These are phyloP conservation scores for Orycteropus afer DNA, from an alignment of 2,113 vertebrate species.

Conservation along the genomic window DNA sequence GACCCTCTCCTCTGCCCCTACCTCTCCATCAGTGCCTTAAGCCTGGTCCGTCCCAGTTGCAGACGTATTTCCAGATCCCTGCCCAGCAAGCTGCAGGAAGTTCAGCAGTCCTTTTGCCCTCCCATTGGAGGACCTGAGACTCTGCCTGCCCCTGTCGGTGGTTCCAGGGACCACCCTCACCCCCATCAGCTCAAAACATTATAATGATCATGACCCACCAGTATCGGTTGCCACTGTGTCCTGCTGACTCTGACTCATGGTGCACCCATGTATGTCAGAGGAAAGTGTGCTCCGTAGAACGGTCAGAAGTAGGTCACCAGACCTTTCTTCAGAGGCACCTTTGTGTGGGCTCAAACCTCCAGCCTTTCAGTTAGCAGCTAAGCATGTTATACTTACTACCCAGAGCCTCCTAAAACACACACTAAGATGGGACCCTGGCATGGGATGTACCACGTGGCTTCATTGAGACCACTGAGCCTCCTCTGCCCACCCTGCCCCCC, in stretches of 20 bases:
- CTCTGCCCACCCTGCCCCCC: neutral
- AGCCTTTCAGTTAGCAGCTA: neutral
- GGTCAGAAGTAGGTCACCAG: neutral
- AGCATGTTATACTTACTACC: neutral
- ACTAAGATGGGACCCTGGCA: neutral
- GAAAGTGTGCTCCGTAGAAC: neutral
- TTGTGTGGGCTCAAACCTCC: neutral
- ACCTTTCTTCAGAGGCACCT: neutral
- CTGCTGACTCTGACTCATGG: neutral
- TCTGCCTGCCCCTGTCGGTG: neutral
- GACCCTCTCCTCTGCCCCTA: neutral
- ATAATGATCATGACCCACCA: neutral
- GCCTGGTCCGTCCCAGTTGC: neutral
- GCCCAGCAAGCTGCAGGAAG: neutral
- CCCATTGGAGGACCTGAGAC: neutral
- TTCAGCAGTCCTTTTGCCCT: neutral
- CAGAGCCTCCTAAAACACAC: neutral
- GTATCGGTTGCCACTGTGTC: neutral
- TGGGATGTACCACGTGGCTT: rapidly evolving
- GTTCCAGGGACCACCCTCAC: neutral
- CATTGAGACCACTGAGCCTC: neutral
- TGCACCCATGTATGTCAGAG: neutral
- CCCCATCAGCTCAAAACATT: neutral
- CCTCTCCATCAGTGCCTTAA: too few species aligned
- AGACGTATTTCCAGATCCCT: neutral